Base-by-base conservation (phyloP, 2,113 vertebrate genomes). In the Pyxicephalus adspersus region DNA sequence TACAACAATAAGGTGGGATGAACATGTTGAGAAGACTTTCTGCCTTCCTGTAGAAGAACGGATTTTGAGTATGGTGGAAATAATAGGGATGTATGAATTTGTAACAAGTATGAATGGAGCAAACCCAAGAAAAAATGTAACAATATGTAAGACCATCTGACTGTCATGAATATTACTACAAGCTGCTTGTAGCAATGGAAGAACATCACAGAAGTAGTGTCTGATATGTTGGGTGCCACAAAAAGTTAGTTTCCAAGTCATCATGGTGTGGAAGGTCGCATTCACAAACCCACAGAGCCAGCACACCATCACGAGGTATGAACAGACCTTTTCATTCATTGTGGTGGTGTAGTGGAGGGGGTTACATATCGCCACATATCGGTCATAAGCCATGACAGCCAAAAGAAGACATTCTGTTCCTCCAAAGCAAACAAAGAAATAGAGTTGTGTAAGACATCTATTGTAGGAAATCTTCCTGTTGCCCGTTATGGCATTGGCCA, bases 1-100 rank as follows among this genome's bases (percentile, higher is more conserved):
- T 1, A 88, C 74, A 2, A 80, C 82, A 52, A 64, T 11, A 15
- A 88, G 72, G 76, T 89, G 87, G 60, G 87, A 88, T 15, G 79
- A 67, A n/a, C 86, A 86, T 23, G 83, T 88, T 25, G 84, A 87
- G 79, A 85, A 85, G 54, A 83, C 85, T 23, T 86, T 87, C 60
- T 26, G 45, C 65, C 75, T 81, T 34, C 88, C 83, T 31, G 29
- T 63, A 0, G 3, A 52, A 19, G 86, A 87, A 26, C 19, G 2
- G n/a, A 76, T 76, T 58, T 76, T 64, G 3, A 76, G 26, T 34
- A 76, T 64, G 1, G 60, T 45, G 25, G 58, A 51, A 64, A 76
- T 76, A 0, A 76, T 64, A 25, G 16, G 60, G 20, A 52, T 29
- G 13, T 76, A 76, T 38, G 74, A 76, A 15, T 20, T 38, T 13